A percentile compares a stretch with the other conserved stretches of the same genome.
These are phyloP conservation scores for Caenorhabditis sulstoni DNA, from an alignment of 2,888 invertebrate genomes.

Conservation along the genomic window DNA sequence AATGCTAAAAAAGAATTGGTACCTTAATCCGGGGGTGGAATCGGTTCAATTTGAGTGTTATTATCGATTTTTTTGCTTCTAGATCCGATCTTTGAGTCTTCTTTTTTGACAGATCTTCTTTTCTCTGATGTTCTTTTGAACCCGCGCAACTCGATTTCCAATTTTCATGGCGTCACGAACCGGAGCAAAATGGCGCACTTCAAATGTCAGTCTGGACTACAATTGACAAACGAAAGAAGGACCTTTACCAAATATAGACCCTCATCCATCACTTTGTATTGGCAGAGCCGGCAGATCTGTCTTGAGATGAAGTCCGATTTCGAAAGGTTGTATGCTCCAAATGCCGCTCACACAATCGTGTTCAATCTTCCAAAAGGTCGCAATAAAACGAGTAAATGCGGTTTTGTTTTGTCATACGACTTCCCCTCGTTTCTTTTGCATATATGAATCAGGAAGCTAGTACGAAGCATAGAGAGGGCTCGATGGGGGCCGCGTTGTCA, in stretches of 20 bases:
- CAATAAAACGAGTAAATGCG: background rate
- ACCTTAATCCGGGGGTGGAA: no score
- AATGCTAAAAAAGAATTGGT: no score
- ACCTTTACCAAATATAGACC: no score
- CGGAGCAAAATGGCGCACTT: background rate
- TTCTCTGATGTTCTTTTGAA: background rate
- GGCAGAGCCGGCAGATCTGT: no score
- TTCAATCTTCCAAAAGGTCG: conserved; percentile 10
- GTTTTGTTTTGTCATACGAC: conserved; percentile 18
- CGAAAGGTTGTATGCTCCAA: background rate
- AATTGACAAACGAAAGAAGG: no score
- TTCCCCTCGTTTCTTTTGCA: conserved; percentile 12
- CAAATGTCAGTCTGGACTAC: conserved; percentile 13
- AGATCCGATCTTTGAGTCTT: conserved; percentile 20
- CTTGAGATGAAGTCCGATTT: background rate
- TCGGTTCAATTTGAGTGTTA: no score
- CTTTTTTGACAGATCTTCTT: conserved; percentile 9
- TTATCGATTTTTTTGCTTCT: conserved; percentile 13
- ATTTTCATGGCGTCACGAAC: background rate
- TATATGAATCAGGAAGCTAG: conserved; percentile 31
- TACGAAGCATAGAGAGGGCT: conserved; percentile 8
- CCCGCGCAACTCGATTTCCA: no score
- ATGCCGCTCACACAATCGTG: conserved; percentile 5
- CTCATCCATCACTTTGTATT: no score
- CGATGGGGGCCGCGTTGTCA: conserved; percentile 8